Base-by-base conservation (phyloP, 2,888 invertebrate species). In the Drosophila borealis region DNA sequence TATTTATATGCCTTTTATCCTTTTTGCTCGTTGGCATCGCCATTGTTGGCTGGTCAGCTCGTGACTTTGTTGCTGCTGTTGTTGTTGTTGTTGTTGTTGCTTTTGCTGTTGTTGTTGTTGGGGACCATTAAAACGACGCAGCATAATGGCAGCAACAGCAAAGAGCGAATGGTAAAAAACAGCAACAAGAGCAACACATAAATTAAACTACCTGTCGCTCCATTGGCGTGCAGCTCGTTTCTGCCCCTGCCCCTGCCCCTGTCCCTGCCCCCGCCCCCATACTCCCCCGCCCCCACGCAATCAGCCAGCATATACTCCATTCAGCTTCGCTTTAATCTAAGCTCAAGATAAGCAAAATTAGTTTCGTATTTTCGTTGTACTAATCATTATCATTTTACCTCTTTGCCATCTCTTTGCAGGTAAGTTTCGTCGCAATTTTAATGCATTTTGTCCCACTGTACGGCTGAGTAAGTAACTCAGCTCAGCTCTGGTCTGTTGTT, bases 171-270 rank as follows among this genome's bases (percentile, higher is more conserved):
- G 42, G 61, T 41, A 65, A 67, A 64, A 78, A 51, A n/a, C 25
- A 65, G 50, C 64, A 74, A 53, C 59, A 73, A 48, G 57, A 73
- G 57, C 73, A 70, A 60, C 79, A 86, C 89, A 90, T 89, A 89
- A 89, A 90, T 90, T 89, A 84, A 90, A 90, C 88, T 90, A 90
- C 90, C 90, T 90, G 88, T 88, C 88, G 85, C 89, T 76, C 83
- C 73, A 78, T 64, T 70, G 71, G 75, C 72, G 66, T 74, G 72
- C 73, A 56, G 51, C 19, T 45, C 14, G 17, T 5, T 57, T 13
- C 11, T 49, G 29, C 11, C 4, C 6, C 49, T 19, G 8, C 13
- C 29, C 14, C 4, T 4, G 1, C 4, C 45, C 34, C 19, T 33
- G n/a, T 4, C 25, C 25, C 6, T n/a, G 0, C 14, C 29, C 10